phyloP scores from a whole-genome alignment of 2,797 vertebrate genomes.

The Podarcis lilfordi region DNA sequence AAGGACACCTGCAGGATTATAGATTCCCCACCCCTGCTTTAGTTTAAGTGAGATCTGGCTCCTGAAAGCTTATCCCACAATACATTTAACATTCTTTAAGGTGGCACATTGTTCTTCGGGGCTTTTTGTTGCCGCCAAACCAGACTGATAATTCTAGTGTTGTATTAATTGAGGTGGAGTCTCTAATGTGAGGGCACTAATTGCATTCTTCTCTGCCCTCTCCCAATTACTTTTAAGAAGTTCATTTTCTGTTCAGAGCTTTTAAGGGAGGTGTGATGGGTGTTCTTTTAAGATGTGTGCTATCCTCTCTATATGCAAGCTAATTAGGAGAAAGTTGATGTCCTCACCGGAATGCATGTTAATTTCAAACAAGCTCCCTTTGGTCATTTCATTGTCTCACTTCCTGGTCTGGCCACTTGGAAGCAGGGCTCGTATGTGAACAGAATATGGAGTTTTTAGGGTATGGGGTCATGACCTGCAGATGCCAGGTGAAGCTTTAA shows the following conservation, averaged over 20 bases:
- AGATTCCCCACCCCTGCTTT: no score
- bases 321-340: slow-evolving; percentile 5
- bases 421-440: not conserved
- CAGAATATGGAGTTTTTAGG: not conserved
- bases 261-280: not conserved
- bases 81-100: no score
- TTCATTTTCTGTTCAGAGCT: not conserved
- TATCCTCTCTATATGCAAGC: not conserved
- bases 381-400: not conserved
- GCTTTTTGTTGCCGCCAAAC: no score
- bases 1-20: no score
- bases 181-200: not conserved
- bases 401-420: slow-evolving; percentile 2
- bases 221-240: not conserved
- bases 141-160: not conserved
- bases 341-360: not conserved
- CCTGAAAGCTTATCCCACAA: no score
- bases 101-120: no score
- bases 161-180: not conserved
- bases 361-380: not conserved
- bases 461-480: not conserved
- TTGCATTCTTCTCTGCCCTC: not conserved
- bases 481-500: not conserved
- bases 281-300: not conserved
- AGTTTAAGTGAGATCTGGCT: no score